These are phyloP conservation scores for Drosophila mimetica DNA, from an alignment of 2,888 invertebrate genomes.

Conservation along the genomic window DNA sequence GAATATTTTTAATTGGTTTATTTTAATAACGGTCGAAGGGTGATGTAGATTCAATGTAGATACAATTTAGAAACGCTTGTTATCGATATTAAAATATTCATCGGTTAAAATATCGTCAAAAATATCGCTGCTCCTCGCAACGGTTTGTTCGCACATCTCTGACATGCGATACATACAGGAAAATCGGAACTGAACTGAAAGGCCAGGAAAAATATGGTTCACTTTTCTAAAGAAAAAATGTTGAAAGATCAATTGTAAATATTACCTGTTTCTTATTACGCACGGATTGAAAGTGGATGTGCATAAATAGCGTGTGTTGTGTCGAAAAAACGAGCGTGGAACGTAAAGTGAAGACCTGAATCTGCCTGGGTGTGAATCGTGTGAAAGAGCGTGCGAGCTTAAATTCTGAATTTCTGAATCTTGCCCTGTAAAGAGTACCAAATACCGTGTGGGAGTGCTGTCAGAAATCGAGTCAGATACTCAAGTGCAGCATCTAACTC, in stretches of 20 bases:
- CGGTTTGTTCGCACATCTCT: too few species aligned
- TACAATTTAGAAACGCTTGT: too few species aligned
- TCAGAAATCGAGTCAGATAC: conserved; percentile 57
- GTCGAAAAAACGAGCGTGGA: conserved; percentile 70
- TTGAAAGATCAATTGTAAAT: conserved; percentile 73
- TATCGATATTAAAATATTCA: too few species aligned
- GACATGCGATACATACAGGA: background rate
- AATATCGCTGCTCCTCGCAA: too few species aligned
- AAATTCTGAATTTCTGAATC: conserved; percentile 11
- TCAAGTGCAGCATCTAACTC: conserved; percentile 65
- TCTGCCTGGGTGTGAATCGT: conserved; percentile 76
- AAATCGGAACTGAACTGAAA: conserved; percentile 17
- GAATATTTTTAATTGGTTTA: too few species aligned
- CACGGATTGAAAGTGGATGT: conserved; percentile 76
- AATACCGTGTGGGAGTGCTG: conserved; percentile 63
- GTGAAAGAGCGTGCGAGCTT: conserved; percentile 71
- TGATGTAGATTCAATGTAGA: too few species aligned
- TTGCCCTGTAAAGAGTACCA: conserved; percentile 53
- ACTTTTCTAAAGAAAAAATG: conserved; percentile 57
- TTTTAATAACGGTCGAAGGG: too few species aligned
- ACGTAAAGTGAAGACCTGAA: conserved; percentile 65
- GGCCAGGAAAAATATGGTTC: conserved; percentile 58
- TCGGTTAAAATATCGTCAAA: too few species aligned
- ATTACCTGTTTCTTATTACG: conserved; percentile 73
- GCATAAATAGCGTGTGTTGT: conserved; percentile 73